Evolutionary conservation across 2,888 invertebrate genomes (phyloP).

Genomic region (Oxyscelio sp.): DNA sequence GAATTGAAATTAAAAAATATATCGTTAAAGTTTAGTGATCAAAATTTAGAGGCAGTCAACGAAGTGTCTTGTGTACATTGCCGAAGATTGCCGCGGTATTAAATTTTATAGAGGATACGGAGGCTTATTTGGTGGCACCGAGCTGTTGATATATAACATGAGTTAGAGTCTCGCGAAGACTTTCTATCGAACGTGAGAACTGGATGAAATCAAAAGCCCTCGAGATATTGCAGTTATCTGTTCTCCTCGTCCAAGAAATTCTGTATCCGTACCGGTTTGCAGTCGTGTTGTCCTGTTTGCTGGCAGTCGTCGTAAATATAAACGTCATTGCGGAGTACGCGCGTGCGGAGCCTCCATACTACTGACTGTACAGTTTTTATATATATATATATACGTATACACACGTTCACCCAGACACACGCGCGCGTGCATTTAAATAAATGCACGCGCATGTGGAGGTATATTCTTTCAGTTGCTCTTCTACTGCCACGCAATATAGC

Average conservation of each 20-base stretch:
- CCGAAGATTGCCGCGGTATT: constrained; percentile 62
- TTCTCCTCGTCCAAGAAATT: constrained; percentile 68
- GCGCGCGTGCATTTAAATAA: too few relatives aligned
- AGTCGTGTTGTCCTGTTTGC: too few relatives aligned
- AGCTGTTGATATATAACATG: constrained; percentile 68
- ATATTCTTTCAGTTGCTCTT: constrained; percentile 63
- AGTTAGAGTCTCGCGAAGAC: constrained; percentile 66
- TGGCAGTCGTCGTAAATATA: too few relatives aligned
- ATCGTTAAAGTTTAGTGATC: constrained; percentile 71
- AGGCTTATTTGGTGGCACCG: constrained; percentile 72
- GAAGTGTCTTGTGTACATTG: constrained; percentile 68
- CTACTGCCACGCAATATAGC: constrained; percentile 65
- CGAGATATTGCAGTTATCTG: constrained; percentile 71
- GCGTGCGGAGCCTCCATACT: too few relatives aligned
- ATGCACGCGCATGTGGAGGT: constrained; percentile 52
- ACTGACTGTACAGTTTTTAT: too few relatives aligned
- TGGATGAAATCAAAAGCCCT: constrained; percentile 75
- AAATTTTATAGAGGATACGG: constrained; percentile 63
- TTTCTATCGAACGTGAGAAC: constrained; percentile 75
- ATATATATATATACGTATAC: too few relatives aligned
- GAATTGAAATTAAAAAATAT: constrained; percentile 67
- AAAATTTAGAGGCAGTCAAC: constrained; percentile 63
- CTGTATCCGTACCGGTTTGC: too few relatives aligned
- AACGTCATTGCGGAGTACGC: too few relatives aligned
- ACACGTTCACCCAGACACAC: too few relatives aligned